Percentiles rank a stretch among this genome's conserved stretches.
Evolutionary conservation across 1,140 invertebrate genomes (phyloP).

Genomic region (Tachypleus tridentatus): DNA sequence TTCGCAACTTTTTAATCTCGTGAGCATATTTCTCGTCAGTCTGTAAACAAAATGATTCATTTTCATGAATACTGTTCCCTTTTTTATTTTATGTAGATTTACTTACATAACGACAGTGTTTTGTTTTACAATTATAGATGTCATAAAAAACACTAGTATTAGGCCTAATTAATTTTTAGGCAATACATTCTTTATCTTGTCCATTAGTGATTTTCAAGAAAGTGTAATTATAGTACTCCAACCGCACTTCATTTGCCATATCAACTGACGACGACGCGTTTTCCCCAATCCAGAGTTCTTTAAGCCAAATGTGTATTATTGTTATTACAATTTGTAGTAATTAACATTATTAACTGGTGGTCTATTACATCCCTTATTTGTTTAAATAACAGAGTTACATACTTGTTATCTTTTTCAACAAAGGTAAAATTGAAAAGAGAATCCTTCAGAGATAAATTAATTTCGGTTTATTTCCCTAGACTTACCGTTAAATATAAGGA

Average conservation of each 20-base stretch:
- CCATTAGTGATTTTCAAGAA: no score
- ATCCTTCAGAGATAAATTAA: no score
- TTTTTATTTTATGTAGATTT: not conserved
- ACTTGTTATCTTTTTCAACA: no score
- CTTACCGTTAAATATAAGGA: constrained; percentile 55
- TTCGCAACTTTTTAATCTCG: constrained; percentile 76
- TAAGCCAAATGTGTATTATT: no score
- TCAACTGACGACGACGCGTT: no score
- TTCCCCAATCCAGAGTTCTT: no score
- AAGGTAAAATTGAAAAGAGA: no score
- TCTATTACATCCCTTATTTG: no score
- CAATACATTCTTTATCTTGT: no score
- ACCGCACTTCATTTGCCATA: not conserved
- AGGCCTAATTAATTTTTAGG: not conserved
- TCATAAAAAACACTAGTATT: not conserved
- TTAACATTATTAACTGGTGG: no score
- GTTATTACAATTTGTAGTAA: no score
- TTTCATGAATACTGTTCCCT: not conserved
- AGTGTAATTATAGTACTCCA: not conserved
- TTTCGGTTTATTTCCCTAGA: not conserved
- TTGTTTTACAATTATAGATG: not conserved
- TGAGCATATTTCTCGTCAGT: constrained; percentile 78
- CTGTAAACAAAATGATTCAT: constrained; percentile 19
- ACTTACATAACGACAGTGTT: not conserved
- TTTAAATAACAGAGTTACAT: no score